phyloP scores from a whole-genome alignment of 2,113 vertebrate species.

The Anguilla japonica region DNA sequence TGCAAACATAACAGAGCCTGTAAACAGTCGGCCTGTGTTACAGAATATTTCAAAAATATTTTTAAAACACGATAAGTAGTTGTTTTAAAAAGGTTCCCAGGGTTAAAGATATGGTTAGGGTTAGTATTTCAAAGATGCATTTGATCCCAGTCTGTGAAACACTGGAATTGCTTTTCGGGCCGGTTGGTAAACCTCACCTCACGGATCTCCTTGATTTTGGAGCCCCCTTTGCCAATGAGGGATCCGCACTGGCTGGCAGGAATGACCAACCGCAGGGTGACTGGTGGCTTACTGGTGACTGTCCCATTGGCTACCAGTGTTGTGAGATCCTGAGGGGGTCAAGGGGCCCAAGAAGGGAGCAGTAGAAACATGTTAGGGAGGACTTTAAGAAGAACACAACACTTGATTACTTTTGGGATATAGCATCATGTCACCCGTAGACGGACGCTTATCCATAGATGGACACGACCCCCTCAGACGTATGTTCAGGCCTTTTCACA shows the following conservation, averaged over 20 bases:
- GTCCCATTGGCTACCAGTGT: slow-evolving; percentile 77
- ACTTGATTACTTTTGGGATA: not conserved
- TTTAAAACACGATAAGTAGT: no score
- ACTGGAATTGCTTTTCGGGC: not conserved
- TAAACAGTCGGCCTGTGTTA: no score
- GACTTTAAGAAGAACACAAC: not conserved
- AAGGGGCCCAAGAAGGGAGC: not conserved
- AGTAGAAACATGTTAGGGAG: not conserved
- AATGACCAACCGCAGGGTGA: slow-evolving; percentile 88
- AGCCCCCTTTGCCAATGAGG: slow-evolving; percentile 89
- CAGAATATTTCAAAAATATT: no score
- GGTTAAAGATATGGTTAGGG: no score
- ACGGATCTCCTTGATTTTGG: slow-evolving; percentile 94
- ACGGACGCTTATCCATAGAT: no score
- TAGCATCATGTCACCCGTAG: not conserved
- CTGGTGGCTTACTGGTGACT: slow-evolving; percentile 79
- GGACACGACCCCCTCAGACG: no score
- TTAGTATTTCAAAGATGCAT: no score
- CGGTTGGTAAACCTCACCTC: slow-evolving; percentile 70
- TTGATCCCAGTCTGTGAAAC: no score
- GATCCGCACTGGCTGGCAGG: slow-evolving; percentile 94
- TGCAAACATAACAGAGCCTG: no score
- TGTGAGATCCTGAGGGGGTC: slow-evolving; percentile 74
- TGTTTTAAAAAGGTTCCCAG: no score
- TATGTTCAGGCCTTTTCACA: no score